Percentiles rank a stretch among this genome's conserved stretches.
Evolutionary conservation across 2,888 invertebrate genomes (phyloP).

Genomic region (Zhuqinia jingwanae): DNA sequence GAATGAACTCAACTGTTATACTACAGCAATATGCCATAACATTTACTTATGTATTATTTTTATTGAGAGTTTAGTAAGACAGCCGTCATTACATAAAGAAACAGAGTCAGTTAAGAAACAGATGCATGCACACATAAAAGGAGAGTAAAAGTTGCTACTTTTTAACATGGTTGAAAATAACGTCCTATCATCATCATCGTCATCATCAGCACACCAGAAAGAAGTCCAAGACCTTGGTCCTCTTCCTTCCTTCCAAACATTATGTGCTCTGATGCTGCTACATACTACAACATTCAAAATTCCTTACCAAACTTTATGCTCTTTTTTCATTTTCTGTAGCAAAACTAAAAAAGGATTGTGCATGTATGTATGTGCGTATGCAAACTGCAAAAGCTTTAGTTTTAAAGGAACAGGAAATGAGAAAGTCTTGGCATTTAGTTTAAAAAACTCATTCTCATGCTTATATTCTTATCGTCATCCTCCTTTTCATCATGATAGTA

Average conservation of each 20-base stretch:
- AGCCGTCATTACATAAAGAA: not conserved
- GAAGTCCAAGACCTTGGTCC: constrained; percentile 25
- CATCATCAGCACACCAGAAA: no score
- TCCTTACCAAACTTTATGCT: constrained; percentile 6
- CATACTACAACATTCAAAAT: constrained; percentile 35
- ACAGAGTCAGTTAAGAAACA: no score
- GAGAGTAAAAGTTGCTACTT: not conserved
- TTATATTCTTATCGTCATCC: no score
- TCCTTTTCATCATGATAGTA: constrained; percentile 6
- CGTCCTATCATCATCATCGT: no score
- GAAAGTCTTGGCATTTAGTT: constrained; percentile 3
- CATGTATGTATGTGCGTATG: no score
- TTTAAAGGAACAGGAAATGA: not conserved
- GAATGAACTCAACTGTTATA: no score
- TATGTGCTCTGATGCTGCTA: not conserved
- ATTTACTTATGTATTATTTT: constrained; percentile 33
- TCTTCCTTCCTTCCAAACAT: constrained; percentile 1
- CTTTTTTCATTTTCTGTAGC: constrained; percentile 2
- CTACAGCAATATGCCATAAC: constrained; percentile 21
- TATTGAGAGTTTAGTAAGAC: constrained; percentile 4
- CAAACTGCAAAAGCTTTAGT: constrained; percentile 1
- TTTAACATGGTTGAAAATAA: constrained; percentile 14
- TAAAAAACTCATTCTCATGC: constrained; percentile 14
- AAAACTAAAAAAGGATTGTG: not conserved
- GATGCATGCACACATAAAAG: not conserved